Evolutionary conservation across 2,113 vertebrate species (phyloP), one percentile per base, ranked within the genome.

Genomic region (Anguilla japonica): DNA sequence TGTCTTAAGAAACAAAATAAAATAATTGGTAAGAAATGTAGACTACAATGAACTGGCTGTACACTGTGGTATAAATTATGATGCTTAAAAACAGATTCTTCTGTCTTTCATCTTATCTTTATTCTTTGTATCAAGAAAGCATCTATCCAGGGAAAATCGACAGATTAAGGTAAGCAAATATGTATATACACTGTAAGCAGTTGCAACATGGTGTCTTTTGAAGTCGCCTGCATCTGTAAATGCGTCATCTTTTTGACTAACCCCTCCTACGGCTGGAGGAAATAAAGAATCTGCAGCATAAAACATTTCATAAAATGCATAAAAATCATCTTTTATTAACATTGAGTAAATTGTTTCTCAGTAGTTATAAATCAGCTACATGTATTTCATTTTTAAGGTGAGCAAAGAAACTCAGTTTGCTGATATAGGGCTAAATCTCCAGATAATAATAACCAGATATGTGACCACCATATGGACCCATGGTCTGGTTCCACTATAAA

Each of bases 261-360:
- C n/a, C 71, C n/a, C 71, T 75, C n/a, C 71, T 34, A 34, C 34
- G 26, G 26, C 11, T 75, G n/a, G n/a, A 26, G 2, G 9, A 34
- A 13, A 75, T 75, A 34, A 75, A 75, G 71, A 75, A 75, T 34
- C 5, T 41, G 16, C 41, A 41, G 20, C 1, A 41, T 18, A 81
- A 81, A 41, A 20, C 79, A 41, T 40, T 46, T 9, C 11, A 34
- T 29, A 75, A 75, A 29, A 75, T 75, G 71, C 13, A n/a, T n/a
- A 26, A 71, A 3, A 71, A 71, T n/a, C 6, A 29, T 16, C 2
- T 41, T 13, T 81, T 81, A 5, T 29, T 46, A 46, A 46, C 81
- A n/a, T 43, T 34, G 82, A 85, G 79, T 89, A 89, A 88, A 0
- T 79, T 89, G 92, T 90, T 89, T 85, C 90, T 34, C 34, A 34